Evolutionary conservation across 2,797 vertebrate species (phyloP), one percentile per base, ranked within the genome.

Genomic region (Danio choprae): DNA sequence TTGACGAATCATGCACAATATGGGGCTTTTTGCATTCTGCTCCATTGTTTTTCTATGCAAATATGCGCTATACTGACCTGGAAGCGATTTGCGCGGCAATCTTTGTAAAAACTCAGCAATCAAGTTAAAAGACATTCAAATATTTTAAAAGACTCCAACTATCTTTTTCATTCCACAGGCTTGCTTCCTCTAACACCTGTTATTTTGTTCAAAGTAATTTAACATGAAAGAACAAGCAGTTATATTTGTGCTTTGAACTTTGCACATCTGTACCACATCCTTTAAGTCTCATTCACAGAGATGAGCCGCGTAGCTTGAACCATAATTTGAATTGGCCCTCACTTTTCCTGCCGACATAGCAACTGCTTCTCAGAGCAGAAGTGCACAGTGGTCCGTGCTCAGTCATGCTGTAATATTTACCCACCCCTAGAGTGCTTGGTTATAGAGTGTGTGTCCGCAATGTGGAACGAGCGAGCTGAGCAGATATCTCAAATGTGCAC

Each of bases 401-500:
- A 74, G 84, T 29, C 62, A 50, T 79, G 68, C 64, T 44, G 53
- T 68, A 77, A 85, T 70, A 86, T 80, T 81, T 77, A 72, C 77
- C 58, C 82, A n/a, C 64, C 76, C 38, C 84, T 78, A 79, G 67
- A 65, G 55, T 87, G 15, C 62, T 43, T 2, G 22, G 13, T 77
- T 67, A 79, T 83, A 64, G 73, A 69, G 71, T 65, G 55, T 50
- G 38, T 68, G 44, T 70, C 62, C 43, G 29, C 40, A 44, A 72
- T 71, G 38, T 53, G 68, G 63, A 67, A 75, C 41, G 16, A 55
- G 79, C 67, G 15, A 64, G 76, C 85, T 76, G 74, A 82, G 75
- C 72, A 78, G 83, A 83, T 88, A 89, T 90, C 82, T 85, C 67
- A 75, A 40, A 56, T 80, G 80, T 80, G 86, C 82, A 88, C 88